phyloP scores from a whole-genome alignment of 2,888 invertebrate species.

The Heliconius charithonia region DNA sequence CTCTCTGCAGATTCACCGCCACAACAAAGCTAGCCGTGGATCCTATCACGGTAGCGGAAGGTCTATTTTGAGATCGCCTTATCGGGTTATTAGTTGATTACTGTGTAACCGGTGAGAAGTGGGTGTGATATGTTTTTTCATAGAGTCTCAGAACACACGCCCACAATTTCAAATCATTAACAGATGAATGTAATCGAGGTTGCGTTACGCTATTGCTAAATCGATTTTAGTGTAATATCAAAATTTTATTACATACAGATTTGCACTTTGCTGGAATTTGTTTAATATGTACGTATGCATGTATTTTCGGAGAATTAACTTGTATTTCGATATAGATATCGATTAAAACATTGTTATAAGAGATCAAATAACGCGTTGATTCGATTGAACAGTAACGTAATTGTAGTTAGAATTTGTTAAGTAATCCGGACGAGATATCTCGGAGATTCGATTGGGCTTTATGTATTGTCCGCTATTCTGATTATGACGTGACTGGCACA shows the following conservation, averaged over 20 bases:
- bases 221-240: slow-evolving; percentile 27
- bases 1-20: slow-evolving; percentile 60
- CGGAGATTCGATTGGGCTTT: slow-evolving; percentile 74
- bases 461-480: slow-evolving; percentile 75
- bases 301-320: slow-evolving; percentile 31
- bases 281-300: background rate
- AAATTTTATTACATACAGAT: background rate
- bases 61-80: slow-evolving; percentile 56
- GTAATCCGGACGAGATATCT: slow-evolving; percentile 79
- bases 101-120: slow-evolving; percentile 70
- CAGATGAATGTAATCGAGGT: slow-evolving; percentile 56
- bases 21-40: slow-evolving; percentile 49
- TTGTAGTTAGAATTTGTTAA: slow-evolving; percentile 78
- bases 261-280: slow-evolving; percentile 51
- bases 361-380: slow-evolving; percentile 58
- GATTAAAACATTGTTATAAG: slow-evolving; percentile 71
- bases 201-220: slow-evolving; percentile 62
- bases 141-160: slow-evolving; percentile 66
- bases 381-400: slow-evolving; percentile 71
- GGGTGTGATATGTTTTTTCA: slow-evolving; percentile 82
- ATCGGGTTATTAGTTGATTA: slow-evolving; percentile 56
- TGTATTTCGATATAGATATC: slow-evolving; percentile 40
- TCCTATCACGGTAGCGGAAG: slow-evolving; percentile 60
- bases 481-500: slow-evolving; percentile 78
- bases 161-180: slow-evolving; percentile 71